A percentile compares a stretch with the other conserved stretches of the same genome.
Evolutionary conservation across 1,140 invertebrate genomes (phyloP).

Genomic region (Drusus annulatus): DNA sequence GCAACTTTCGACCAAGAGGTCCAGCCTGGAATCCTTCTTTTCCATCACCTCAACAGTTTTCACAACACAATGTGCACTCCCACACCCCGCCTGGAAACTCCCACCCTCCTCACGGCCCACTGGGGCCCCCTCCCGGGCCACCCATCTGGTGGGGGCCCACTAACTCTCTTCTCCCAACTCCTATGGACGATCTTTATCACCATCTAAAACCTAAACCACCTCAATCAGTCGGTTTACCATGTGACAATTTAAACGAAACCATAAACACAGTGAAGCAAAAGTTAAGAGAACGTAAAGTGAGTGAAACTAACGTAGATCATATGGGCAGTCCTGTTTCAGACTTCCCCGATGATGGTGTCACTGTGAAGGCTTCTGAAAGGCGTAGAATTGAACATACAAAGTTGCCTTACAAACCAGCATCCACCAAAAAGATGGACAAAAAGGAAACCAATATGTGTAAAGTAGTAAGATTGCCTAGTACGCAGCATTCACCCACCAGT

Average conservation of each 20-base stretch:
- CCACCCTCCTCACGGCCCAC: constrained; percentile 12
- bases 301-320: constrained; percentile 39
- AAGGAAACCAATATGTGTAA: constrained; percentile 42
- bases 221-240: constrained; percentile 19
- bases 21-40: constrained; percentile 17
- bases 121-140: neutral
- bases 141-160: neutral
- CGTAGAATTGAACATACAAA: constrained; percentile 53
- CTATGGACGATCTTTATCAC: constrained; percentile 18
- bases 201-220: constrained; percentile 21
- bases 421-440: constrained; percentile 41
- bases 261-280: constrained; percentile 55
- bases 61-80: constrained; percentile 1
- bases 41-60: constrained; percentile 14
- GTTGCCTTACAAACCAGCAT: constrained; percentile 36
- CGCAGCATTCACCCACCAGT: neutral
- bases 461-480: constrained; percentile 18
- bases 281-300: constrained; percentile 49
- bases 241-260: constrained; percentile 47
- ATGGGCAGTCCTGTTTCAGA: neutral
- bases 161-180: neutral
- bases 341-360: neutral
- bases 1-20: constrained; percentile 18
- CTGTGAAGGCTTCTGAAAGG: constrained; percentile 47
- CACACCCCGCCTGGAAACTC: neutral